These are phyloP conservation scores for Litocranius walleri DNA, from an alignment of 2,113 vertebrate species.

Conservation along the genomic window DNA sequence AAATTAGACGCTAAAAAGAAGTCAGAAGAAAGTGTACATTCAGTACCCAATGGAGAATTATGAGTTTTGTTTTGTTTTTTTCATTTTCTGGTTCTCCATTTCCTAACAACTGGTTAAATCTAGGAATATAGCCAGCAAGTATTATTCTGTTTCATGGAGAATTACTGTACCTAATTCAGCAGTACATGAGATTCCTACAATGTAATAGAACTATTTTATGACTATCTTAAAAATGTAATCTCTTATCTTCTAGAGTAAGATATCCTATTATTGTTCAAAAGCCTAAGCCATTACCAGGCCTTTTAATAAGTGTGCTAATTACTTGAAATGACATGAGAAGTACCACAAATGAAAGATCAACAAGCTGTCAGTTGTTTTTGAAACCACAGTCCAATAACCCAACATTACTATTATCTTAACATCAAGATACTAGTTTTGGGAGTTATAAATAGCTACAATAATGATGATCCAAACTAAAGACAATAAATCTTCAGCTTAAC, in stretches of 20 bases:
- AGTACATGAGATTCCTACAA: neutral
- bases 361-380: constrained; percentile 20
- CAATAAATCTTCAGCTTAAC: constrained; percentile 15
- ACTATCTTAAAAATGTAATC: constrained; percentile 19
- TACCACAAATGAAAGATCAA: constrained; percentile 9
- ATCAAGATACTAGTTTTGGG: constrained; percentile 51
- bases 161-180: constrained; percentile 52
- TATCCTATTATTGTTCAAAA: constrained; percentile 52
- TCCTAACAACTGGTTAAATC: constrained; percentile 58
- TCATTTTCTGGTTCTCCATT: constrained; percentile 1
- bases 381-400: constrained; percentile 38
- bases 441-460: constrained; percentile 8
- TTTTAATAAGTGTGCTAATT: constrained; percentile 51
- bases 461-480: constrained; percentile 35
- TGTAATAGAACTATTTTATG: constrained; percentile 19
- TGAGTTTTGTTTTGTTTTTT: neutral
- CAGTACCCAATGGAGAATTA: neutral
- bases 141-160: constrained; percentile 54
- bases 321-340: constrained; percentile 24
- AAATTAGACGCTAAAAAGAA: neutral
- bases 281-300: neutral
- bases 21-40: neutral
- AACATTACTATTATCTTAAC: constrained; percentile 34
- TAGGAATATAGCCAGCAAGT: constrained; percentile 57
- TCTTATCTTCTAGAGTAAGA: constrained; percentile 20